Evolutionary conservation across 1,140 invertebrate species (phyloP).

Genomic region (Leptinotarsa defecta): DNA sequence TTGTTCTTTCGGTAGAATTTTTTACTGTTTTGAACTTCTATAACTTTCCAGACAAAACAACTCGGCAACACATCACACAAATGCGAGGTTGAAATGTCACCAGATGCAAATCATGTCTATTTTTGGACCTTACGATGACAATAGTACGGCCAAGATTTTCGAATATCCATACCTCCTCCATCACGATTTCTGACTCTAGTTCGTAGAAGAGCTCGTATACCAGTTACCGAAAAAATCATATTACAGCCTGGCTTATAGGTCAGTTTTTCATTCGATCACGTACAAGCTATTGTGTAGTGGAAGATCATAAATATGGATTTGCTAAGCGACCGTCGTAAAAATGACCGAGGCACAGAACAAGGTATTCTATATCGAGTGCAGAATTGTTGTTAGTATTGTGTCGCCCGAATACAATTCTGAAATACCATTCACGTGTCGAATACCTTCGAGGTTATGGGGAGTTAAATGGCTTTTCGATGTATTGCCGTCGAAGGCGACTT

Average conservation of each 20-base stretch:
- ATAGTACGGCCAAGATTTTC: not conserved
- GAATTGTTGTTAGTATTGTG: not conserved
- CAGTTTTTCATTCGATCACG: constrained; percentile 19
- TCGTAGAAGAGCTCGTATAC: not conserved
- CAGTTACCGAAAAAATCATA: not conserved
- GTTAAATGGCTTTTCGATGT: constrained; percentile 11
- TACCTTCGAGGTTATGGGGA: not conserved
- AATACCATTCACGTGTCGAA: constrained; percentile 13
- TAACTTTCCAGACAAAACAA: too few relatives aligned
- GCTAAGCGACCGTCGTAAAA: constrained; percentile 16
- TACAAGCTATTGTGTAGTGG: constrained; percentile 10
- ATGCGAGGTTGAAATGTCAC: not conserved
- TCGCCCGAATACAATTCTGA: constrained; percentile 11
- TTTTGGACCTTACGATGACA: not conserved
- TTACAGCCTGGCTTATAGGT: constrained; percentile 12
- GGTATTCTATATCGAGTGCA: too few relatives aligned
- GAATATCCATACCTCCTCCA: not conserved
- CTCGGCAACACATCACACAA: too few relatives aligned
- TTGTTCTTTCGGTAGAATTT: too few relatives aligned
- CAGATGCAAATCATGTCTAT: not conserved
- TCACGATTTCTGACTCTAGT: not conserved
- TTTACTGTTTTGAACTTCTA: too few relatives aligned
- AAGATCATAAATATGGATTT: constrained; percentile 17
- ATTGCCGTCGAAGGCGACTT: not conserved
- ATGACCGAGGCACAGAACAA: not conserved